Conservation (phyloP, 2,888 invertebrate species). For the Thelaira solivaga region DNA sequence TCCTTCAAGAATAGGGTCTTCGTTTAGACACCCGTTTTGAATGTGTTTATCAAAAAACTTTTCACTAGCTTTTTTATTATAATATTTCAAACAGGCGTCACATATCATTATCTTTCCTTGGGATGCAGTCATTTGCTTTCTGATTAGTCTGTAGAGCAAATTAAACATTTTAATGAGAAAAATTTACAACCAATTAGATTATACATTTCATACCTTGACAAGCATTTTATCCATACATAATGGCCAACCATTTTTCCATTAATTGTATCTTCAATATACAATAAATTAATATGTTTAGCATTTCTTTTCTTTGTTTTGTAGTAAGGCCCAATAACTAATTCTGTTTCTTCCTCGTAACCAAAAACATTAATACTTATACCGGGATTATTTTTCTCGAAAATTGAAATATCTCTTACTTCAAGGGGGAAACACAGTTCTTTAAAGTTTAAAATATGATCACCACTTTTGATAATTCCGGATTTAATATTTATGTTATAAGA, state of each 20-base stretch:
- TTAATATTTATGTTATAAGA: neutral
- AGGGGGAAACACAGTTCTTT: neutral
- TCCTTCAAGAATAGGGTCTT: neutral
- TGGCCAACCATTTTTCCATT: neutral
- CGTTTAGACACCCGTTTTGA: neutral
- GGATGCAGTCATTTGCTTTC: neutral
- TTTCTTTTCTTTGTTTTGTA: neutral
- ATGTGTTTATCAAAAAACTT: neutral
- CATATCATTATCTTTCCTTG: neutral
- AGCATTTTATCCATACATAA: neutral
- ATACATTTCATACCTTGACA: neutral
- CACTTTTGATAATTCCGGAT: neutral
- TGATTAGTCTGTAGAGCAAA: neutral
- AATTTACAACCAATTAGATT: neutral
- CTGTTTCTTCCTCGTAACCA: neutral
- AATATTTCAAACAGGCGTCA: slow-evolving; percentile 6
- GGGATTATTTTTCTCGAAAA: neutral
- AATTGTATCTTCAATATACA: no score
- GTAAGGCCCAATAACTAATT: neutral
- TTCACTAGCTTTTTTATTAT: neutral
- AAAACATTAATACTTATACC: neutral
- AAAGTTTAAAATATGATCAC: neutral
- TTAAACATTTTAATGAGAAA: neutral
- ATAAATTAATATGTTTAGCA: neutral
- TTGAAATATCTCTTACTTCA: neutral